Conservation (phyloP, 1,140 invertebrate species). For the Oryzaephilus surinamensis region DNA sequence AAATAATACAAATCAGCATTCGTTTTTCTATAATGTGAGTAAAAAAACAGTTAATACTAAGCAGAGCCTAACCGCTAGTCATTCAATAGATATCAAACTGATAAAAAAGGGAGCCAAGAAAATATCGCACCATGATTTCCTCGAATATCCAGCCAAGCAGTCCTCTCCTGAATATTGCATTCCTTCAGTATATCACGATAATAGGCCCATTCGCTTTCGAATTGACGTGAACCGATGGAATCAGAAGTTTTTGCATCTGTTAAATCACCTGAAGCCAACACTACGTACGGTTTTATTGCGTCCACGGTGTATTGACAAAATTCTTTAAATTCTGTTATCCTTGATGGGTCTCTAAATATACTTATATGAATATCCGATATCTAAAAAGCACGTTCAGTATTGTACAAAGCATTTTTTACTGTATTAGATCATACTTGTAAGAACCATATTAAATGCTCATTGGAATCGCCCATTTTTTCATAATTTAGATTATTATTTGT, state of each 20-base stretch:
- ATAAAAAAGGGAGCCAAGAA: too few relatives aligned
- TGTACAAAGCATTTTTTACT: conserved; percentile 5
- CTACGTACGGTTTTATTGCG: conserved; percentile 65
- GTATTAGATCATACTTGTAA: conserved; percentile 50
- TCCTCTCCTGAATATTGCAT: conserved; percentile 55
- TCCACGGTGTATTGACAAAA: conserved; percentile 70
- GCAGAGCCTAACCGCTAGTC: too few relatives aligned
- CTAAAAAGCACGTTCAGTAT: conserved; percentile 38
- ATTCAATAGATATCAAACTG: too few relatives aligned
- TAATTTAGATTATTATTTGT: conserved; percentile 15
- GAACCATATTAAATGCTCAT: conserved; percentile 61
- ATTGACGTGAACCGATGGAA: conserved; percentile 72
- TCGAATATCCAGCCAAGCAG: conserved; percentile 80
- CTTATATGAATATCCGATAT: conserved; percentile 86
- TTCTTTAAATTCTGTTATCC: conserved; percentile 66
- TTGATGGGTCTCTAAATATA: conserved; percentile 62
- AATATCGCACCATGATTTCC: conserved; percentile 80
- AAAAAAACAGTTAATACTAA: too few relatives aligned
- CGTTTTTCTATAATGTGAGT: too few relatives aligned
- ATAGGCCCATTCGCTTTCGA: conserved; percentile 71
- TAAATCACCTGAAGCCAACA: conserved; percentile 78
- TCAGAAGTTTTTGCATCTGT: conserved; percentile 79
- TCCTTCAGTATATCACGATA: conserved; percentile 65
- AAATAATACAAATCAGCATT: too few relatives aligned
- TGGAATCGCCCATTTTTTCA: conserved; percentile 39